Percentiles rank a stretch among this genome's conserved stretches.
These are phyloP conservation scores for Helicorthomorpha holstii DNA, from an alignment of 1,140 invertebrate genomes.

Conservation along the genomic window DNA sequence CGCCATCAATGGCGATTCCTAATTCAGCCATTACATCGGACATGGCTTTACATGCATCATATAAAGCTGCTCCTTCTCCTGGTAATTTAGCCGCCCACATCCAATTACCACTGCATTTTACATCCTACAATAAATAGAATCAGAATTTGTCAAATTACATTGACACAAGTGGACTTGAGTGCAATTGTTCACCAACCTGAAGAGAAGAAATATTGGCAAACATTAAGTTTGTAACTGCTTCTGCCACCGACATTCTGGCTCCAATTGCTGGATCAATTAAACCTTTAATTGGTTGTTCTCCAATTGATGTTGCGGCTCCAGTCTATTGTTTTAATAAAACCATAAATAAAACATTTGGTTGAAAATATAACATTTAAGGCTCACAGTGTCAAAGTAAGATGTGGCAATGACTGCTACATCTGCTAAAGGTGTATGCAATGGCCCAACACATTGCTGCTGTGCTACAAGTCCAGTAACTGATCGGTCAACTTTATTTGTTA, in stretches of 20 bases:
- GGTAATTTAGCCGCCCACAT: slow-evolving; percentile 96
- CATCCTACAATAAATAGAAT: slow-evolving; percentile 45
- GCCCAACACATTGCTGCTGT: slow-evolving; percentile 95
- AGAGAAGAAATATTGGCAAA: slow-evolving; percentile 73
- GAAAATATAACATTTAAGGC: no score
- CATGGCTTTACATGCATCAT: slow-evolving; percentile 73
- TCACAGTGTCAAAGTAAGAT: slow-evolving; percentile 34
- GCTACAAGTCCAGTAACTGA: slow-evolving; percentile 91
- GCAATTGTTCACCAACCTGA: no score
- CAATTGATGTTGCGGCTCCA: slow-evolving; percentile 84
- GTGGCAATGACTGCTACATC: slow-evolving; percentile 87
- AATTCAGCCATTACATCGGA: slow-evolving; percentile 67
- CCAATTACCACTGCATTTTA: slow-evolving; percentile 97
- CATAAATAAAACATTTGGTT: neutral
- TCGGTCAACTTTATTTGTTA: slow-evolving; percentile 88
- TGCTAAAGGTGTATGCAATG: slow-evolving; percentile 82
- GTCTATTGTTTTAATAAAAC: slow-evolving; percentile 29
- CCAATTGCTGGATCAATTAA: slow-evolving; percentile 60
- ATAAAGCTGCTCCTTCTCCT: slow-evolving; percentile 72
- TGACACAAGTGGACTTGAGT: no score
- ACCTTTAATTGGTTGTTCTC: slow-evolving; percentile 91
- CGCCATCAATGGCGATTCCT: slow-evolving; percentile 87
- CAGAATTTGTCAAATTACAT: no score
- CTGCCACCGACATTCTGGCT: slow-evolving; percentile 81
- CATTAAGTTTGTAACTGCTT: slow-evolving; percentile 87